phyloP scores from a whole-genome alignment of 2,113 vertebrate species.

The Microtus ochrogaster region DNA sequence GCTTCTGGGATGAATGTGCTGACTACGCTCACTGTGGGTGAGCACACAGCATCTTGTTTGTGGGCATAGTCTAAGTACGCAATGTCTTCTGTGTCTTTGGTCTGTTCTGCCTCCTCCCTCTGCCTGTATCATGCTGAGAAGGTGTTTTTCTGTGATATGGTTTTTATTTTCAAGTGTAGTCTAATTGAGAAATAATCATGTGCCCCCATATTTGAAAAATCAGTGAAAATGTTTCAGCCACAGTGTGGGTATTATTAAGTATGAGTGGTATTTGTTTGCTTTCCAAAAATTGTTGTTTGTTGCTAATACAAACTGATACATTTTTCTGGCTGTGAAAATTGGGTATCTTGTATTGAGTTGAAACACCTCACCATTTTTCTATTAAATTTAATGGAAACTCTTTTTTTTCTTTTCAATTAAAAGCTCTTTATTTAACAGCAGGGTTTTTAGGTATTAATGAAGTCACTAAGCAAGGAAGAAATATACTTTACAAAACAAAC shows the following conservation, averaged over 20 bases:
- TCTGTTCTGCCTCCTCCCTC: neutral
- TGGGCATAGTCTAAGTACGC: neutral
- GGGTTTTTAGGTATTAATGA: constrained; percentile 62
- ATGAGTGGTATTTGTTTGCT: constrained; percentile 38
- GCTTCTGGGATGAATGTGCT: neutral
- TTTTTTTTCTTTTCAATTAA: neutral
- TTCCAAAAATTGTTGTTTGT: constrained; percentile 48
- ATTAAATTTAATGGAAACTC: constrained; percentile 66
- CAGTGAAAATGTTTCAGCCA: constrained; percentile 39
- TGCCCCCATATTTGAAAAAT: neutral
- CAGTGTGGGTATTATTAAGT: neutral
- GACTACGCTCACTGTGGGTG: neutral
- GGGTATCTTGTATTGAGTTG: constrained; percentile 55
- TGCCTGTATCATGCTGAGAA: neutral
- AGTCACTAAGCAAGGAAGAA: constrained; percentile 46
- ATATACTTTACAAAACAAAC: constrained; percentile 14
- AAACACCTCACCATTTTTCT: constrained; percentile 65
- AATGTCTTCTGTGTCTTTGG: neutral
- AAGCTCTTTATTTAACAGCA: constrained; percentile 48
- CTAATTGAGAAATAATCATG: constrained; percentile 32
- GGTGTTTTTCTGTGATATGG: neutral
- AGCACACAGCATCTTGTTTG: constrained; percentile 3
- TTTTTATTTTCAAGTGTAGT: constrained; percentile 51
- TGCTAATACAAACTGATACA: constrained; percentile 44
- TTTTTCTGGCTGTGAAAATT: constrained; percentile 69